Base-by-base conservation (phyloP, 2,113 vertebrate species). In the Henicopernis longicauda region DNA sequence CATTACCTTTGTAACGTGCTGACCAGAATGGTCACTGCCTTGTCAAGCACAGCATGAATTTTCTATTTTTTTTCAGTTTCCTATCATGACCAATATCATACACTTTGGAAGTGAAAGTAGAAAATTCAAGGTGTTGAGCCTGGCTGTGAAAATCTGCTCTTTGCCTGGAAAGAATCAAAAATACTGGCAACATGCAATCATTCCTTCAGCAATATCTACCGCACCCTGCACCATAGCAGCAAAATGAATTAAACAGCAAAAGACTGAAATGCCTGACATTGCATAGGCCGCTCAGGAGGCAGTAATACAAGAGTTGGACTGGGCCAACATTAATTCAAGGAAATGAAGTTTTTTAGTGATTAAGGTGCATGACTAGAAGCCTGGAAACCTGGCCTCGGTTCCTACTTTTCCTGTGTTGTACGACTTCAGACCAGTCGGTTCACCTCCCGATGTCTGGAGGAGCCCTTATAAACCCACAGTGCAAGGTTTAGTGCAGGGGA, bases 81-180 rank as follows among this genome's bases (percentile, higher is more conserved):
- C 61, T 89, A 92, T 94, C 92, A 89, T 61, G 58, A 95, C 70
- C 73, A 27, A 20, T 93, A 87, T 82, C 81, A 31, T 72, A 55
- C 36, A 32, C 42, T 82, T 84, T 82, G 77, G 91, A 95, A 97
- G 89, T 67, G 25, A 69, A 94, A 95, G 77, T 49, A 91, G 78
- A 89, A 92, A 89, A 95, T 62, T 57, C 66, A 87, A 94, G 89
- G 93, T 93, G 86, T 92, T 84, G 91, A 93, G 89, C 58, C 84
- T 87, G 94, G 91, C 91, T 89, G 94, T 86, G 66, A 92, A 95
- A 95, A 91, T 87, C 62, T 80, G 17, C 62, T 95, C 91, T 79
- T 76, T 93, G 91, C 91, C 81, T 91, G 89, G 93, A 95, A 95
- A 96, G 83, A 87, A 87, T 95, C 22, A 94, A 94, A 93, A 95